Base-by-base conservation (phyloP, 2,797 vertebrate genomes). In the Enteromius viviparus region DNA sequence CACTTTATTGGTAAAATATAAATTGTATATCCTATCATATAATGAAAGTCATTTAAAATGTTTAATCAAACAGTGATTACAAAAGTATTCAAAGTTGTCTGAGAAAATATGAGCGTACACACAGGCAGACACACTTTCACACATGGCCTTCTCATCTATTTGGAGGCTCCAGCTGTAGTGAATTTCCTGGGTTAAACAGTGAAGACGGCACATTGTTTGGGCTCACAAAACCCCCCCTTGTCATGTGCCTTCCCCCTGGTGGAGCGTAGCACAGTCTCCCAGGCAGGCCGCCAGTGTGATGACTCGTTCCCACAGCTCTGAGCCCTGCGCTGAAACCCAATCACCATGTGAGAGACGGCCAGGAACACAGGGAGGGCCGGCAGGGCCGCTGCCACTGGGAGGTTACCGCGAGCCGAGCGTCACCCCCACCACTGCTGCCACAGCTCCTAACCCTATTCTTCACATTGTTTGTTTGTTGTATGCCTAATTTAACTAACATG, bases 271-370 rank as follows among this genome's bases (percentile, higher is more conserved):
- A 81, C 87, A 86, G 82, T 88, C 86, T 87, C 91, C 88, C 89
- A 87, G 8, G 7, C 89, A 85, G 71, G 15, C 87, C 89, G 90
- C 91, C 89, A 92, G 89, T 21, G 62, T 84, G 87, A 74, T 64
- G 86, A 89, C 89, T 91, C 47, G 75, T 93, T 95, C 92, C 91
- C 93, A 94, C 92, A 93, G 91, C 89, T 89, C 90, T 65, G 68
- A 88, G 90, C 88, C 88, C 85, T 84, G 88, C 89, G 77, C 86
- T 92, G 92, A 93, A 95, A 95, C 87, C 89, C 92, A 93, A 90
- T 95, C 89, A 15, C 90, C 87, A 87, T 95, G 93, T 72, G 93
- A 94, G 89, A 87, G 88, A 87, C 84, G 87, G 86, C 89, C 85
- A 91, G 90, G 89, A 92, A 91, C 85, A 82, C 86, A 82, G 84